Evolutionary conservation across 2,888 invertebrate genomes (phyloP).

Genomic region (Rhynchonema sp.): DNA sequence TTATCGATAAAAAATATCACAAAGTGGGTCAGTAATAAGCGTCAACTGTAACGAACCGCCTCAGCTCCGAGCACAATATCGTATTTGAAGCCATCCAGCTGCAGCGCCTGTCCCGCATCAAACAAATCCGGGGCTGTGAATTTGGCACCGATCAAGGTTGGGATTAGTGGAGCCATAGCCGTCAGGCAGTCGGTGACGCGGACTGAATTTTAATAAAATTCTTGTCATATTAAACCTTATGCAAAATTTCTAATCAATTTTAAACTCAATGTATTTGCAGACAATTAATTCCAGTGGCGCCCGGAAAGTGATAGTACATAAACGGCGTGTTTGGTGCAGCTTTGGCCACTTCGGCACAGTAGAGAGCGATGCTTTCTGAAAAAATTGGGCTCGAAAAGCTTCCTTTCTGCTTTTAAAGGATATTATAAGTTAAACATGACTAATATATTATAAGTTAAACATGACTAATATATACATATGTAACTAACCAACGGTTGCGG

Average conservation of each 20-base stretch:
- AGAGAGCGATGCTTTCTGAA: background rate
- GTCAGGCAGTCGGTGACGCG: background rate
- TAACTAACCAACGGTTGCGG: background rate
- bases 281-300: background rate
- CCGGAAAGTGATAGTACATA: slow-evolving; percentile 1
- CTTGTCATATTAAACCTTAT: no score
- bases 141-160: background rate
- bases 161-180: background rate
- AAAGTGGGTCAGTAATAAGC: no score
- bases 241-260: no score
- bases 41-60: background rate
- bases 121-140: background rate
- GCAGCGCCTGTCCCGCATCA: background rate
- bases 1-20: no score
- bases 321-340: background rate
- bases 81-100: background rate
- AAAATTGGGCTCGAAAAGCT: background rate
- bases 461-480: no score
- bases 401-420: no score
- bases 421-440: no score
- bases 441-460: no score
- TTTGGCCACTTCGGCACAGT: background rate
- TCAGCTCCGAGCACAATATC: slow-evolving; percentile 1
- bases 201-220: no score
- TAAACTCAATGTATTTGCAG: no score